Evolutionary conservation across 2,113 vertebrate genomes (phyloP).

Genomic region (Protomyctophum bolini): DNA sequence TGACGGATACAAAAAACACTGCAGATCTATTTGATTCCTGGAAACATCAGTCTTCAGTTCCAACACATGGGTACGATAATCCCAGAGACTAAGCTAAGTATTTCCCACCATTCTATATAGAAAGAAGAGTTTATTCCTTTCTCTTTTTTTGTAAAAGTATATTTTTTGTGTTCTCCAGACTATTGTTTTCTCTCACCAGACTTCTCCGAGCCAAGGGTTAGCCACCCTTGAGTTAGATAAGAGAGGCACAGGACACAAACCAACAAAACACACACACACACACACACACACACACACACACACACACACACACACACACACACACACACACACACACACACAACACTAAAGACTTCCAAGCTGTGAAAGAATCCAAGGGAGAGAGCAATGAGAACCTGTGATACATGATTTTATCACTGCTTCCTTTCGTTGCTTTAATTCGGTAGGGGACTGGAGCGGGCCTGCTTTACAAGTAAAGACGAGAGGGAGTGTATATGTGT

Average conservation of each 20-base stretch:
- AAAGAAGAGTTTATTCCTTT: neutral
- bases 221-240: conserved; percentile 1
- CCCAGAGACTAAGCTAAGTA: conserved; percentile 62
- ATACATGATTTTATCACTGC: conserved; percentile 34
- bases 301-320: conserved; percentile 3
- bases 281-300: conserved; percentile 8
- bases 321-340: neutral
- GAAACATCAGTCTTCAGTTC: conserved; percentile 29
- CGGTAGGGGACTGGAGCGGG: conserved; percentile 38
- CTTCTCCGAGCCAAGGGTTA: neutral
- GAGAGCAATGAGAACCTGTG: conserved; percentile 28
- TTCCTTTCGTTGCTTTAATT: conserved; percentile 28
- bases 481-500: too few relatives aligned
- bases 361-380: conserved; percentile 64
- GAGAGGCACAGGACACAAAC: conserved; percentile 10
- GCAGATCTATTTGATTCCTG: conserved; percentile 22
- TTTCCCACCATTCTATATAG: conserved; percentile 1
- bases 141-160: conserved; percentile 24
- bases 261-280: neutral
- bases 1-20: neutral
- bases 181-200: conserved; percentile 18
- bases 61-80: conserved; percentile 53
- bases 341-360: conserved; percentile 69
- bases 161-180: conserved; percentile 25
- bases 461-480: neutral